phyloP scores from a whole-genome alignment of 2,888 invertebrate genomes.

The Ganaspis brasiliensis region DNA sequence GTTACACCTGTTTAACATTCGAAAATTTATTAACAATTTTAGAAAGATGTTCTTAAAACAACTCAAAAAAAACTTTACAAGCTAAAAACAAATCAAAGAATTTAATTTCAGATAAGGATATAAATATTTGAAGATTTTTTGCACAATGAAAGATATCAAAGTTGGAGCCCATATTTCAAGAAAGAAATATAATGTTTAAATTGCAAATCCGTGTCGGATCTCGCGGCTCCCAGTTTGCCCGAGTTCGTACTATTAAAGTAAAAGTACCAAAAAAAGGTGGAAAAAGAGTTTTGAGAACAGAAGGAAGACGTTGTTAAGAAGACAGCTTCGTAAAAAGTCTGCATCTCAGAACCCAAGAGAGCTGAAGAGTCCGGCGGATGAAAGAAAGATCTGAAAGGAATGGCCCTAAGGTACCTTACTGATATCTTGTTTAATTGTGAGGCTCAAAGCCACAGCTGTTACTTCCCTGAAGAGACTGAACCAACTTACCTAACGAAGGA shows the following conservation, averaged over 20 bases:
- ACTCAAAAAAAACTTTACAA: too few species aligned
- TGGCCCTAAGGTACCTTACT: conserved; percentile 57
- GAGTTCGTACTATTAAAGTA: conserved; percentile 51
- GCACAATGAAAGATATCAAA: too few species aligned
- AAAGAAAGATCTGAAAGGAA: conserved; percentile 53
- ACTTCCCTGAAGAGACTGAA: conserved; percentile 3
- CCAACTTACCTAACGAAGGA: conserved; percentile 14
- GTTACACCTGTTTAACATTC: too few species aligned
- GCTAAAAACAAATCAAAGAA: too few species aligned
- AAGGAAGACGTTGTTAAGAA: conserved; percentile 60
- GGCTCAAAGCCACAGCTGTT: conserved; percentile 41
- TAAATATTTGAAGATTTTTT: too few species aligned
- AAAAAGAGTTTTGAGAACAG: conserved; percentile 51
- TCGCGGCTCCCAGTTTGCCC: conserved; percentile 8
- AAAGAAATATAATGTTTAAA: conserved; percentile 27
- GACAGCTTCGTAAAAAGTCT: conserved; percentile 57
- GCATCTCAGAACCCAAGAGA: conserved; percentile 55
- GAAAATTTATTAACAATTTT: too few species aligned
- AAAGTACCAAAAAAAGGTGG: conserved; percentile 46
- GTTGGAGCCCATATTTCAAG: too few species aligned
- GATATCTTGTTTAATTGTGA: conserved; percentile 73
- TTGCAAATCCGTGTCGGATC: conserved; percentile 25
- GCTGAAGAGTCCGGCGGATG: conserved; percentile 54
- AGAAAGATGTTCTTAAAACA: too few species aligned
- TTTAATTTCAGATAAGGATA: too few species aligned